Percentiles rank a stretch among this genome's conserved stretches.
phyloP scores from a whole-genome alignment of 1,140 invertebrate genomes.

The Ruditapes philippinarum region DNA sequence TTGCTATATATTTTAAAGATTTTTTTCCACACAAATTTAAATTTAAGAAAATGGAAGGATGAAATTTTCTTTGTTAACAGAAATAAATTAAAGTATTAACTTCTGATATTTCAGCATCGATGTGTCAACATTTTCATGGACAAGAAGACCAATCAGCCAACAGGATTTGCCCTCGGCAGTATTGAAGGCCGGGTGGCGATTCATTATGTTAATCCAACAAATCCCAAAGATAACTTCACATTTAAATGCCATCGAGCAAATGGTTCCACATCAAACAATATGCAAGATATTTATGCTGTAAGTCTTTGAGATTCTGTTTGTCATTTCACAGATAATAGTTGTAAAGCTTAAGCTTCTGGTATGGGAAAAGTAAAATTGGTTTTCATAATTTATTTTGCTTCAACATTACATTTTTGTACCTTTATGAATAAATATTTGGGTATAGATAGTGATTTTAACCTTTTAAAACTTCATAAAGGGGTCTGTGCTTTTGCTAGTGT shows the following conservation, averaged over 20 bases:
- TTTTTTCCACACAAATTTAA: too few species aligned
- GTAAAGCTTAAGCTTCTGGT: neutral
- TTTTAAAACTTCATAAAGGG: too few species aligned
- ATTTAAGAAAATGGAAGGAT: too few species aligned
- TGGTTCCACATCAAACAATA: slow-evolving; percentile 90
- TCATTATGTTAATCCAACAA: slow-evolving; percentile 96
- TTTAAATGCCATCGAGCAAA: slow-evolving; percentile 99
- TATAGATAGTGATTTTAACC: too few species aligned
- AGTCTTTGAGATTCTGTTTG: too few species aligned
- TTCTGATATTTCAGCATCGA: slow-evolving; percentile 88
- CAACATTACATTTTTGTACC: too few species aligned
- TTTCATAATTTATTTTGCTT: too few species aligned
- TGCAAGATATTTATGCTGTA: slow-evolving; percentile 94
- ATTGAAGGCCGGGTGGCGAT: slow-evolving; percentile 94
- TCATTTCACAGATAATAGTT: neutral
- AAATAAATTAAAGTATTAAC: too few species aligned
- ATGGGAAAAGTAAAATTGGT: neutral
- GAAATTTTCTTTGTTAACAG: too few species aligned
- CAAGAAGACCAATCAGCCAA: slow-evolving; percentile 90
- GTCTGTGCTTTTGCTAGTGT: too few species aligned
- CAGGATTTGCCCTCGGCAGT: slow-evolving; percentile 95
- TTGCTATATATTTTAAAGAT: too few species aligned
- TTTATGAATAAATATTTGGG: too few species aligned
- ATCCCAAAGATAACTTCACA: slow-evolving; percentile 99
- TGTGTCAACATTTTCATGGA: slow-evolving; percentile 98